These are phyloP conservation scores for Cynodonichthys magdalenae DNA, from an alignment of 2,797 vertebrate species.

Conservation along the genomic window DNA sequence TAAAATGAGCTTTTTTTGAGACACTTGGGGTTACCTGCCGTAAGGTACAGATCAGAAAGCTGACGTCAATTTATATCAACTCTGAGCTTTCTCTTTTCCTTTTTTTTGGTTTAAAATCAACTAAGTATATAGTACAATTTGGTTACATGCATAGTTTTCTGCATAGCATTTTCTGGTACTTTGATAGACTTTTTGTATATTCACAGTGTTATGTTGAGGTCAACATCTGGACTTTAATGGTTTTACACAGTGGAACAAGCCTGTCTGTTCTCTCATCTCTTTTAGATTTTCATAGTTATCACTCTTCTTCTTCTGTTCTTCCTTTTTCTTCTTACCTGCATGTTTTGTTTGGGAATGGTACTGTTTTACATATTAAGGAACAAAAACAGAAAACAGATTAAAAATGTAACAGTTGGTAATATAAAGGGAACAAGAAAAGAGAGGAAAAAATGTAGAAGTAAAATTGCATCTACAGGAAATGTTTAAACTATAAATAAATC, in stretches of 20 bases:
- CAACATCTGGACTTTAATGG: constrained; percentile 72
- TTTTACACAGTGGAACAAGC: constrained; percentile 70
- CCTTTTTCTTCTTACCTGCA: constrained; percentile 31
- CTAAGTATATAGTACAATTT: constrained; percentile 1
- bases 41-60: not conserved
- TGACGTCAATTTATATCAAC: not conserved
- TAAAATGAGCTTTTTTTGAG: too few species aligned
- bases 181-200: constrained; percentile 29
- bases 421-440: constrained; percentile 39
- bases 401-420: constrained; percentile 38
- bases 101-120: too few species aligned
- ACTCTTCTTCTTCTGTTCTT: constrained; percentile 17
- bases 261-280: constrained; percentile 50
- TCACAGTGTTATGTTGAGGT: constrained; percentile 40
- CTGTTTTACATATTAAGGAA: constrained; percentile 49
- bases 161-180: constrained; percentile 37
- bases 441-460: constrained; percentile 21
- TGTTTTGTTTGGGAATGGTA: constrained; percentile 57
- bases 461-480: constrained; percentile 16
- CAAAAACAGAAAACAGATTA: constrained; percentile 38
- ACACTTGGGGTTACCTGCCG: too few species aligned
- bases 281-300: constrained; percentile 50
- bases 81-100: too few species aligned
- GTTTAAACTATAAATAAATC: constrained; percentile 1
- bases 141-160: constrained; percentile 35